Conservation (phyloP, 2,113 vertebrate genomes). For the Macroglossus sobrinus region DNA sequence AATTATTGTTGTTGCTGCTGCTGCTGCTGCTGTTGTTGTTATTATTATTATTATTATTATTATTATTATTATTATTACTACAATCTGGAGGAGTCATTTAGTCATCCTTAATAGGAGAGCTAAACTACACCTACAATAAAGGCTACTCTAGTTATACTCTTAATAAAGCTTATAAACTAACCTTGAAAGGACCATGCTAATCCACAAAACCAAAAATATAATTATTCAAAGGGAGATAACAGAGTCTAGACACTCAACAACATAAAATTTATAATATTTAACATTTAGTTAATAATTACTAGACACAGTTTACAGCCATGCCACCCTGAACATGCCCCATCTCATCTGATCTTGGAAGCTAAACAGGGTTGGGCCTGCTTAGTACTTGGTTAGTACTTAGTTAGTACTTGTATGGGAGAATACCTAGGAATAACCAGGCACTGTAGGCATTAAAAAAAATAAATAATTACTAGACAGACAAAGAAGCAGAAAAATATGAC, state of each 20-base stretch:
- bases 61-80: neutral
- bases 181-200: neutral
- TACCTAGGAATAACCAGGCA: too few relatives aligned
- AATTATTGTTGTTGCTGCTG: too few relatives aligned
- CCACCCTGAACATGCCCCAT: too few relatives aligned
- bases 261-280: neutral
- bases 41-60: neutral
- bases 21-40: too few relatives aligned
- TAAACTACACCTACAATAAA: neutral
- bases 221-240: neutral
- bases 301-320: neutral
- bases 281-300: neutral
- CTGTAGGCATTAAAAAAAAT: too few relatives aligned
- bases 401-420: too few relatives aligned
- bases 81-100: neutral
- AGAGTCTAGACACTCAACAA: neutral
- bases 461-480: neutral
- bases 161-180: neutral
- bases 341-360: too few relatives aligned
- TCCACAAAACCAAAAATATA: neutral
- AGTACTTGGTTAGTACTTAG: too few relatives aligned
- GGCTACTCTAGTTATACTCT: neutral
- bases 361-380: too few relatives aligned
- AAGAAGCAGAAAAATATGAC: neutral
- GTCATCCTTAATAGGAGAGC: neutral